A percentile compares a stretch with the other conserved stretches of the same genome.
phyloP scores from a whole-genome alignment of 2,797 vertebrate species.

The Platyrinchus mystaceus region DNA sequence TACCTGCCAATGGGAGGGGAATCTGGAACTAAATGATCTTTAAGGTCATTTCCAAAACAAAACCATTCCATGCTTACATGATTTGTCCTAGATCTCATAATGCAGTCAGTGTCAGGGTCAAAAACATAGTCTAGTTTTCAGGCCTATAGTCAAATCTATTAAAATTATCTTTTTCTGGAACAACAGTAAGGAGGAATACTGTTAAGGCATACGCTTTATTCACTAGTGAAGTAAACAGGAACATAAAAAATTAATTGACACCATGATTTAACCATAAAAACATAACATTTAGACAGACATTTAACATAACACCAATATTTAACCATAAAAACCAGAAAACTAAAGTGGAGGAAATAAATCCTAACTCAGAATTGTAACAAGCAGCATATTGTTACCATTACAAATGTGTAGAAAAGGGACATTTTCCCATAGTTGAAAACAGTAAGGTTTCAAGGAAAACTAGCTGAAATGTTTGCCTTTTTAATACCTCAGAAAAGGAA shows the following conservation, averaged over 20 bases:
- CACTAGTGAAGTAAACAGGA: background rate
- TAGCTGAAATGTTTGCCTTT: background rate
- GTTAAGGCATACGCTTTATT: background rate
- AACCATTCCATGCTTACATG: background rate
- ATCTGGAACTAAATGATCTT: rapidly evolving
- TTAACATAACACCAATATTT: background rate
- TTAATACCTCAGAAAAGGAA: background rate
- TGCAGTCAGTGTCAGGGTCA: background rate
- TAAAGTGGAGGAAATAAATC: background rate
- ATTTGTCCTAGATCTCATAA: background rate
- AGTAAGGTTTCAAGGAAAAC: background rate
- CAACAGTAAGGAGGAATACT: background rate
- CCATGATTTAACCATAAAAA: background rate
- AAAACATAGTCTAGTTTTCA: background rate
- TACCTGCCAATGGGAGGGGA: background rate
- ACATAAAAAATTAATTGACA: no score
- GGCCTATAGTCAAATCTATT: background rate
- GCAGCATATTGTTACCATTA: background rate
- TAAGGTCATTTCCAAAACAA: background rate
- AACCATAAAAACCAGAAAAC: background rate
- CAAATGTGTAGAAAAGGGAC: background rate
- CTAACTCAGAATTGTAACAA: background rate
- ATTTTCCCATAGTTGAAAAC: background rate
- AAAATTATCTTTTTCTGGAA: background rate
- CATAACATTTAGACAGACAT: no score